A percentile compares a stretch with the other conserved stretches of the same genome.
Evolutionary conservation across 2,888 invertebrate genomes (phyloP).

Genomic region (Zygogramma bicolorata): DNA sequence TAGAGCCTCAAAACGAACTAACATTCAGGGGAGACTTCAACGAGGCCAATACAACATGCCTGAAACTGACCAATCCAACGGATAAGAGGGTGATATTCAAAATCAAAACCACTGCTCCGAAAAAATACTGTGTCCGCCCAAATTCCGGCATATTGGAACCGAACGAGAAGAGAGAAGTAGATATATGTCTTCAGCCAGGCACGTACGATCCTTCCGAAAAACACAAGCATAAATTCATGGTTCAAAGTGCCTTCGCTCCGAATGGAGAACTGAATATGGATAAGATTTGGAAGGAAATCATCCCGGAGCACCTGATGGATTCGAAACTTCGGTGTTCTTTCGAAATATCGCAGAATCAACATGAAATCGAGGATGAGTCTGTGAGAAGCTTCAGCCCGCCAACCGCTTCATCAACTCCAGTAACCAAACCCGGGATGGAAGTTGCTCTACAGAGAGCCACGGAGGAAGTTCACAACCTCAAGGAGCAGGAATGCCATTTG

Average conservation of each 20-base stretch:
- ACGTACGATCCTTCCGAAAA: conserved; percentile 93
- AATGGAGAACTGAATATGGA: conserved; percentile 73
- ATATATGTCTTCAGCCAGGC: conserved; percentile 96
- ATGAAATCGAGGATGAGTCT: conserved; percentile 51
- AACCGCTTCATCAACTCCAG: conserved; percentile 42
- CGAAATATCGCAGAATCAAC: conserved; percentile 65
- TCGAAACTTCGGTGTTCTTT: conserved; percentile 97
- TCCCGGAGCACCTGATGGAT: conserved; percentile 90
- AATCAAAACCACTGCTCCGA: conserved; percentile 65
- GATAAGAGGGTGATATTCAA: conserved; percentile 92
- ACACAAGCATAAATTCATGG: conserved; percentile 99
- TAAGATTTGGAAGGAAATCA: conserved; percentile 88
- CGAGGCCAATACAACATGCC: conserved; percentile 85
- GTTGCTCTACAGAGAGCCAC: conserved; percentile 72
- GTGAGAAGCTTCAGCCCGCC: conserved; percentile 56
- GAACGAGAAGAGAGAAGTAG: conserved; percentile 82
- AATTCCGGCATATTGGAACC: conserved; percentile 73
- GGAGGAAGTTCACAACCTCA: conserved; percentile 80
- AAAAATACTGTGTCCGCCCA: conserved; percentile 49
- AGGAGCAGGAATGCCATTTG: conserved; percentile 82
- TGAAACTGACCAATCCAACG: conserved; percentile 91
- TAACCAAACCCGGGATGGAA: background rate
- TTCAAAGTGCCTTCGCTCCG: conserved; percentile 92
- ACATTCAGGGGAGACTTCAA: conserved; percentile 91
- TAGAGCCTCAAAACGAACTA: conserved; percentile 89